These are phyloP conservation scores for Elysia chlorotica DNA, from an alignment of 1,140 invertebrate genomes.

Conservation along the genomic window DNA sequence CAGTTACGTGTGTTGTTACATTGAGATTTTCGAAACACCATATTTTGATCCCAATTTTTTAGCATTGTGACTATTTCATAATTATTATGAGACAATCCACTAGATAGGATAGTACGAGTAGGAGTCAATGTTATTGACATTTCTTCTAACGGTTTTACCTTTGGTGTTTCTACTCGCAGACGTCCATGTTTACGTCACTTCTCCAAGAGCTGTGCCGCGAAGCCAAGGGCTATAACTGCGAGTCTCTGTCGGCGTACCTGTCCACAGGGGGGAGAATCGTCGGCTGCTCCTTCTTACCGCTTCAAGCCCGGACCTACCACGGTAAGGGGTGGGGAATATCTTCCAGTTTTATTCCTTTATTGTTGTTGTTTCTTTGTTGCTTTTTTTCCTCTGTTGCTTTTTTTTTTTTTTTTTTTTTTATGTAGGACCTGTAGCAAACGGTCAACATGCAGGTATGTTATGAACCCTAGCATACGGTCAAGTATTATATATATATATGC, in stretches of 20 bases:
- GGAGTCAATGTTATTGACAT: too few species aligned
- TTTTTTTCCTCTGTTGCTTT: too few species aligned
- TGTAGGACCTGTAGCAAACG: background rate
- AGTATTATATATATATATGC: background rate
- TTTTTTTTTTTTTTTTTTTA: background rate
- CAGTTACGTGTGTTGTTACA: too few species aligned
- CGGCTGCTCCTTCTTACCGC: constrained; percentile 33
- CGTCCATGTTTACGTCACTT: constrained; percentile 18
- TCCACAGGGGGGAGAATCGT: constrained; percentile 19
- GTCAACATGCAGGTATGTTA: background rate
- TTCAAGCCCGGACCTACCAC: constrained; percentile 30
- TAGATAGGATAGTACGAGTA: too few species aligned
- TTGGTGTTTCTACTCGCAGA: constrained; percentile 24
- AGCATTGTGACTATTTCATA: too few species aligned
- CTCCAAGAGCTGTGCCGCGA: constrained; percentile 26
- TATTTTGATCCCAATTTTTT: too few species aligned
- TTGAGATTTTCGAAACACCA: too few species aligned
- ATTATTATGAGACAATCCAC: too few species aligned
- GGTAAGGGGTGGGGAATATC: too few species aligned
- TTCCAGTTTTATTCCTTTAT: too few species aligned
- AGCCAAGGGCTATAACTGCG: constrained; percentile 12
- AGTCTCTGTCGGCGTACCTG: constrained; percentile 10
- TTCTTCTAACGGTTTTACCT: too few species aligned
- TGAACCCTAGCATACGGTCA: background rate
- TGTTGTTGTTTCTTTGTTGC: too few species aligned